Evolutionary conservation across 2,797 vertebrate genomes (phyloP).

Genomic region (Acanthis flammea): DNA sequence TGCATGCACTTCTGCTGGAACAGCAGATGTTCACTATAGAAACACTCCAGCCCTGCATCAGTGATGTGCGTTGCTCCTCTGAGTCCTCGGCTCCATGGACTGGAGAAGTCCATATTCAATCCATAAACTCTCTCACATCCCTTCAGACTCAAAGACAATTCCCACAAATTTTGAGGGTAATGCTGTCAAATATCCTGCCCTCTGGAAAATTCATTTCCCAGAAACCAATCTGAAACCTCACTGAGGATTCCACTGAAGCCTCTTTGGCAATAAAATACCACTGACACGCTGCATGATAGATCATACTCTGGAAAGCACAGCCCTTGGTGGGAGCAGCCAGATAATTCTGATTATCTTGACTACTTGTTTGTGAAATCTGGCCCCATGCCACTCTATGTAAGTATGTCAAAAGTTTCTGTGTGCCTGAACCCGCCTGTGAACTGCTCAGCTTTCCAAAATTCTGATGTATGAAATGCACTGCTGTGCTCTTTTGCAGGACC

Average conservation of each 20-base stretch:
- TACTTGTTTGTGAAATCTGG: slow-evolving; percentile 11
- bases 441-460: not conserved
- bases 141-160: not conserved
- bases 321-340: slow-evolving; percentile 5
- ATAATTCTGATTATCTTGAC: not conserved
- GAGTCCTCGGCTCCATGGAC: not conserved
- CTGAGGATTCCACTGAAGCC: not conserved
- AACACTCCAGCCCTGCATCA: not conserved
- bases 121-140: not conserved
- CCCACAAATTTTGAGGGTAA: not conserved
- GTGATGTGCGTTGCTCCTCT: not conserved
- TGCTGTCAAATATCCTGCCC: not conserved
- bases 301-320: not conserved
- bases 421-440: not conserved
- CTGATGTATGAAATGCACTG: not conserved
- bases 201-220: not conserved
- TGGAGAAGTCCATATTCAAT: not conserved
- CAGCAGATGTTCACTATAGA: not conserved
- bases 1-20: not conserved
- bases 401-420: not conserved
- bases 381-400: not conserved
- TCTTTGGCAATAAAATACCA: not conserved
- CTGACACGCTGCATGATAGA: not conserved
- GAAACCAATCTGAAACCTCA: not conserved
- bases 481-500: not conserved